Evolutionary conservation across 1,140 invertebrate species (phyloP).

Genomic region (Orchestia grillus): DNA sequence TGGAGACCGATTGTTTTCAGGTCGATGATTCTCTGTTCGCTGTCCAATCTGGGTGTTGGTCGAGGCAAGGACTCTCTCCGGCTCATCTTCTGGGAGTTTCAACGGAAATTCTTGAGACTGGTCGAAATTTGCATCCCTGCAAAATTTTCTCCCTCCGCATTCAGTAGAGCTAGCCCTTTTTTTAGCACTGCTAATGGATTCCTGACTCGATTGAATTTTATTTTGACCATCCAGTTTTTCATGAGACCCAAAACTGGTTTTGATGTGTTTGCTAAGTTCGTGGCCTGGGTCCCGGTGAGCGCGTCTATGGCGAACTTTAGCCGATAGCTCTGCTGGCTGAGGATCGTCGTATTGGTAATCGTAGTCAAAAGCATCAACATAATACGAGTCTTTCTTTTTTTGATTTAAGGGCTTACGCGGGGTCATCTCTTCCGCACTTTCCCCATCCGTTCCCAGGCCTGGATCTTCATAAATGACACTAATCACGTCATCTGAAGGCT

Average conservation of each 20-base stretch:
- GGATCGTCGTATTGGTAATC: conserved; percentile 14
- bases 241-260: neutral
- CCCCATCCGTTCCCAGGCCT: neutral
- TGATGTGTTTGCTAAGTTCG: neutral
- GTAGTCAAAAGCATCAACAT: conserved; percentile 19
- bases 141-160: neutral
- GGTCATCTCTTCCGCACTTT: neutral
- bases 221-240: neutral
- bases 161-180: neutral
- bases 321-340: neutral
- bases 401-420: neutral
- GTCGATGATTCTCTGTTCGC: neutral
- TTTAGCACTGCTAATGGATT: neutral
- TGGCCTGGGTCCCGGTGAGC: neutral
- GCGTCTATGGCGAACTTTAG: conserved; percentile 22
- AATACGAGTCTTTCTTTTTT: conserved; percentile 23
- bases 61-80: neutral
- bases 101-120: neutral
- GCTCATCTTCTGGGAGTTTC: neutral
- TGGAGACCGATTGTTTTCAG: conserved; percentile 5
- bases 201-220: neutral
- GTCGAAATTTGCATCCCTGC: neutral
- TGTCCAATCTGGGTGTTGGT: neutral
- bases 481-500: neutral
- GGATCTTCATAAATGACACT: conserved; percentile 30